Evolutionary conservation across 2,888 invertebrate genomes (phyloP).

Genomic region (Andrena bicolor): DNA sequence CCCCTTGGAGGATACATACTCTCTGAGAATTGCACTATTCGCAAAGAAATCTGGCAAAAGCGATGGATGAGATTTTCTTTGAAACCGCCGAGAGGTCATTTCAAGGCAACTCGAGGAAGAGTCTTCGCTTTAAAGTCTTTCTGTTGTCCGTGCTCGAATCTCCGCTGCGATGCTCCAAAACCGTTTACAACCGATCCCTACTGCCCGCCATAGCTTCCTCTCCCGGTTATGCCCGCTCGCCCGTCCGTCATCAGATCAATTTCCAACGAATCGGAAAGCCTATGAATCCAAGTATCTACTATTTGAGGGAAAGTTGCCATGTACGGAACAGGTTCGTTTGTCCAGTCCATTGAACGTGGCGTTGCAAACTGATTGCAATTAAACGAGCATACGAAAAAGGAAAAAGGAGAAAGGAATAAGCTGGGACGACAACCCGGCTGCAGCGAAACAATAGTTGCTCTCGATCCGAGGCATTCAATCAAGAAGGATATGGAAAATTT

Average conservation of each 20-base stretch:
- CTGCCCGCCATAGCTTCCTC: not conserved
- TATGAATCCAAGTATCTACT: no score
- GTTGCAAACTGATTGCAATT: constrained; percentile 33
- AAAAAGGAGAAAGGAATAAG: not conserved
- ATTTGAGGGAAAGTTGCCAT: not conserved
- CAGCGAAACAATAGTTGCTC: constrained; percentile 43
- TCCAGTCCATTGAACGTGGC: constrained; percentile 5
- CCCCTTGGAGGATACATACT: constrained; percentile 32
- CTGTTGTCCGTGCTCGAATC: constrained; percentile 2
- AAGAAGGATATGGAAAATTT: not conserved
- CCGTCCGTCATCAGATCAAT: not conserved
- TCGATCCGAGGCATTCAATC: constrained; percentile 30
- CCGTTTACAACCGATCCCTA: constrained; percentile 6
- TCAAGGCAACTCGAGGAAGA: constrained; percentile 27
- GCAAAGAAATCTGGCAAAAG: constrained; percentile 26
- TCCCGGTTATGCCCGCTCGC: no score
- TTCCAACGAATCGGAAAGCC: not conserved
- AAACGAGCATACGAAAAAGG: constrained; percentile 25
- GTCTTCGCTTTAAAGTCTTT: constrained; percentile 28
- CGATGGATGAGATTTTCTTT: constrained; percentile 32
- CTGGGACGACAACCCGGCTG: constrained; percentile 9
- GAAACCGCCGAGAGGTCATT: constrained; percentile 44
- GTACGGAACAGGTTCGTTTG: constrained; percentile 17
- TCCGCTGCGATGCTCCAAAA: not conserved
- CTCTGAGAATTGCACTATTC: constrained; percentile 40